Conservation (phyloP, 2,797 vertebrate genomes). For the Danio choprae region DNA sequence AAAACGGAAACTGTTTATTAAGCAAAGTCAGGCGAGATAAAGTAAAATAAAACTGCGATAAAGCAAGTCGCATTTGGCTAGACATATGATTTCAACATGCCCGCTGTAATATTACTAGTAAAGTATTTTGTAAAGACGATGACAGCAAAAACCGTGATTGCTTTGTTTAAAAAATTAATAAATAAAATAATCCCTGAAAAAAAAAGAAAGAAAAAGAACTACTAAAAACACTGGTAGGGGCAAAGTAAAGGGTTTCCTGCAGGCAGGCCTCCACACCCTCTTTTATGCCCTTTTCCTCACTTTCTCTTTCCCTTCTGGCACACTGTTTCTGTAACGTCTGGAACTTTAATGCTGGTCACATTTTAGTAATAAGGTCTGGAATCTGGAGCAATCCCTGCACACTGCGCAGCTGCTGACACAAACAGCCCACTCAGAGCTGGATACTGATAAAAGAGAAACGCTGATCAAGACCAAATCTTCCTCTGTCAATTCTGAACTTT, state of each 20-base stretch:
- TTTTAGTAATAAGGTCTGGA: slow-evolving; percentile 28
- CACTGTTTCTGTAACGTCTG: not conserved
- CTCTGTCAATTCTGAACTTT: slow-evolving; percentile 21
- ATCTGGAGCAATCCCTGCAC: slow-evolving; percentile 20
- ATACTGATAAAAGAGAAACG: slow-evolving; percentile 1
- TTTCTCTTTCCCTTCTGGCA: slow-evolving; percentile 8
- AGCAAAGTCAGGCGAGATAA: too few species aligned
- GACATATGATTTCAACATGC: not conserved
- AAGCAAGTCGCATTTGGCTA: not conserved
- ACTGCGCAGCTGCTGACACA: not conserved
- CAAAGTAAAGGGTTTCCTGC: not conserved
- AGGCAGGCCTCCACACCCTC: not conserved
- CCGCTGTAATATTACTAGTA: not conserved
- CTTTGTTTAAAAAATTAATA: not conserved
- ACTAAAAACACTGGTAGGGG: not conserved
- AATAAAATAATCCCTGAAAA: not conserved
- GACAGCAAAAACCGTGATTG: not conserved
- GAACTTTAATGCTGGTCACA: slow-evolving; percentile 34
- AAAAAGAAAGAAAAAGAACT: too few species aligned
- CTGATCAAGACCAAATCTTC: not conserved
- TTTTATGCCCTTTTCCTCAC: not conserved
- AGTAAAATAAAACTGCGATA: not conserved
- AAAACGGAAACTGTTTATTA: too few species aligned
- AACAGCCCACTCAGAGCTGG: not conserved
- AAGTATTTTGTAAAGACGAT: not conserved